Evolutionary conservation across 2,888 invertebrate species (phyloP).

Genomic region (Emmelina monodactyla): DNA sequence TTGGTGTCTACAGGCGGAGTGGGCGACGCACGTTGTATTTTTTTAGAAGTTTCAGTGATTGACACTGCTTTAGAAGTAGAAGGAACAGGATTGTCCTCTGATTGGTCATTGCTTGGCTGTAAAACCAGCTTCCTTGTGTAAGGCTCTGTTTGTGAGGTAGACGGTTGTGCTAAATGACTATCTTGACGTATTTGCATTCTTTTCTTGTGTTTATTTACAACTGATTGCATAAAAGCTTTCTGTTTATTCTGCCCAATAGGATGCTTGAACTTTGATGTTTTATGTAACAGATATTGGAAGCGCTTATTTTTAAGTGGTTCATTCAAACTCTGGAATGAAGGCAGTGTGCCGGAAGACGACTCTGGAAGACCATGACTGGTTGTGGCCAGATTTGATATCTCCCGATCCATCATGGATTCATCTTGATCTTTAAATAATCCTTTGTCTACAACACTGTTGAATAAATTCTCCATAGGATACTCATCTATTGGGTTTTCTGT

Average conservation of each 20-base stretch:
- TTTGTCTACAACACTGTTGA: constrained; percentile 58
- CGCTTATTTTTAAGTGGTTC: constrained; percentile 58
- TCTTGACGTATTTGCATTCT: constrained; percentile 47
- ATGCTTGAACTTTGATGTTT: constrained; percentile 59
- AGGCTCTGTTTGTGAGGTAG: constrained; percentile 50
- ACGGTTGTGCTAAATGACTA: constrained; percentile 37
- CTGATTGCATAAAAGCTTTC: constrained; percentile 59
- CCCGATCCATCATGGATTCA: constrained; percentile 56
- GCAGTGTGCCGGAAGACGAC: constrained; percentile 38
- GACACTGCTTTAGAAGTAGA: constrained; percentile 46
- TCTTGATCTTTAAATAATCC: constrained; percentile 55
- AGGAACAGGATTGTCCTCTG: constrained; percentile 36
- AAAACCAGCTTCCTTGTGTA: constrained; percentile 41
- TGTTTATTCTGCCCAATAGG: constrained; percentile 58
- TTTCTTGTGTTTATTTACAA: constrained; percentile 60
- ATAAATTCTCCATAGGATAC: constrained; percentile 59
- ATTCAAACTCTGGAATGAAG: constrained; percentile 54
- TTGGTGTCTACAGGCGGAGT: constrained; percentile 69
- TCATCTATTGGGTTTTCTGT: constrained; percentile 58
- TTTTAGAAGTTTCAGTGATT: constrained; percentile 45
- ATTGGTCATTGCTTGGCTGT: constrained; percentile 36
- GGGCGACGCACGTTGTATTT: constrained; percentile 37
- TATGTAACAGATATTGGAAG: constrained; percentile 58
- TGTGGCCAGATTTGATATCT: constrained; percentile 57
- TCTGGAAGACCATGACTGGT: constrained; percentile 53